Percentiles rank a stretch among this genome's conserved stretches.
phyloP scores from a whole-genome alignment of 2,888 invertebrate genomes.

The Tetrapedia diversipes region DNA sequence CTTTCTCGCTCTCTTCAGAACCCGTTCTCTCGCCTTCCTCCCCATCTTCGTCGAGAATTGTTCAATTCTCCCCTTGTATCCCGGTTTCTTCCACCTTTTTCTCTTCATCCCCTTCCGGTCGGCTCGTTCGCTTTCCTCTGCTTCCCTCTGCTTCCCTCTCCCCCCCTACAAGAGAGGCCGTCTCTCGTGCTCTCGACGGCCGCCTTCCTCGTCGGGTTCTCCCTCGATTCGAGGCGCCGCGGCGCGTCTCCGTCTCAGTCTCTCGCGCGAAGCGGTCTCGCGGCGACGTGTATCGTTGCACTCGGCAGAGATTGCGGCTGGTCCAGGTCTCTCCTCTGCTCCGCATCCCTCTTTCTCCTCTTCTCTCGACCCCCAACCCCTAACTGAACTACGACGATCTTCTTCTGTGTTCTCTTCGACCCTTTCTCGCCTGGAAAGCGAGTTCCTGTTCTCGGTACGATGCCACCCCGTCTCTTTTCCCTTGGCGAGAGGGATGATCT shows the following conservation, averaged over 20 bases:
- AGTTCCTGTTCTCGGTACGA: no score
- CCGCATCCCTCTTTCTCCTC: background rate
- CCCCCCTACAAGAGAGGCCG: slow-evolving; percentile 9
- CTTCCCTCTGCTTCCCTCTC: slow-evolving; percentile 6
- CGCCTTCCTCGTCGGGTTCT: slow-evolving; percentile 41
- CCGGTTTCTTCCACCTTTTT: background rate
- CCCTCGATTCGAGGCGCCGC: slow-evolving; percentile 36
- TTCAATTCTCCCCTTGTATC: background rate
- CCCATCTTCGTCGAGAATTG: slow-evolving; percentile 7
- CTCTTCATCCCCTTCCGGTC: slow-evolving; percentile 11
- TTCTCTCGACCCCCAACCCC: no score
- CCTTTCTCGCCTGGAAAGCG: background rate
- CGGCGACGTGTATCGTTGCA: slow-evolving; percentile 56
- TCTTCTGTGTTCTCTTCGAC: background rate
- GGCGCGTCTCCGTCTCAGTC: slow-evolving; percentile 65
- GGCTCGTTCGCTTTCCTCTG: background rate
- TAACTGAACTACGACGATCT: no score
- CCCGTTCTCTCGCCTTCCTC: slow-evolving; percentile 10
- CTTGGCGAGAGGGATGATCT: background rate
- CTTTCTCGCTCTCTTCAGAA: slow-evolving; percentile 6
- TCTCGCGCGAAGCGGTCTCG: slow-evolving; percentile 68
- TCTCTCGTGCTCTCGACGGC: slow-evolving; percentile 34
- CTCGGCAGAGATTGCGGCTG: slow-evolving; percentile 62
- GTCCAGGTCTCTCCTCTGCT: slow-evolving; percentile 58
- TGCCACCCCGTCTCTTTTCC: background rate